A percentile compares a stretch with the other conserved stretches of the same genome.
These are phyloP conservation scores for Agriopis marginaria DNA, from an alignment of 2,888 invertebrate species.

Conservation along the genomic window DNA sequence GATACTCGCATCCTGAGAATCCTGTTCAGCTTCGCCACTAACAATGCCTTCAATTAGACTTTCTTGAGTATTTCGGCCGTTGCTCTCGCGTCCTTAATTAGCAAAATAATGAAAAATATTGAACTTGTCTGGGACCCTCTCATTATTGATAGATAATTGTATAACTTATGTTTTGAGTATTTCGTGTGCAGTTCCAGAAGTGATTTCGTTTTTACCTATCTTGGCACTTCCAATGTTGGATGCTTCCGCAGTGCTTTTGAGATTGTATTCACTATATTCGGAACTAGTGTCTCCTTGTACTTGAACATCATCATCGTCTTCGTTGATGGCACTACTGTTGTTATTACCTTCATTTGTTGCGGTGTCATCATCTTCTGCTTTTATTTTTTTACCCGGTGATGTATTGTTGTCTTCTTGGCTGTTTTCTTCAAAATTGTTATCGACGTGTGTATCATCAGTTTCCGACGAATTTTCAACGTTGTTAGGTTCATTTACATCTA, in stretches of 20 bases:
- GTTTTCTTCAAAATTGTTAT: slow-evolving; percentile 23
- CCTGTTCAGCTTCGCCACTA: slow-evolving; percentile 79
- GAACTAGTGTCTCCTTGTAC: slow-evolving; percentile 78
- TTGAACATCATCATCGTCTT: slow-evolving; percentile 86
- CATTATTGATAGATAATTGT: slow-evolving; percentile 65
- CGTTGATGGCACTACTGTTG: slow-evolving; percentile 68
- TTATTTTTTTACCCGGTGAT: slow-evolving; percentile 32
- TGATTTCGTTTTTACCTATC: slow-evolving; percentile 77
- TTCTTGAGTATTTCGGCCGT: slow-evolving; percentile 78
- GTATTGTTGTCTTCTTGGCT: slow-evolving; percentile 34
- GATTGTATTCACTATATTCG: slow-evolving; percentile 75
- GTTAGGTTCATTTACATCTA: slow-evolving; percentile 42
- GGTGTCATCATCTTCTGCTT: slow-evolving; percentile 49
- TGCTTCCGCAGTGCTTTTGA: slow-evolving; percentile 72
- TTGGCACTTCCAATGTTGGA: slow-evolving; percentile 75
- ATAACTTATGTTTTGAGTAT: slow-evolving; percentile 70
- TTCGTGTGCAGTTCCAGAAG: slow-evolving; percentile 80
- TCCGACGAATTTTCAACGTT: slow-evolving; percentile 20
- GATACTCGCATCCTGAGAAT: slow-evolving; percentile 82
- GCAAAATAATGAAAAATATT: slow-evolving; percentile 85
- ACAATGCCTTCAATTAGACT: slow-evolving; percentile 83
- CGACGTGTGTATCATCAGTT: slow-evolving; percentile 1
- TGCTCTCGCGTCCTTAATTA: slow-evolving; percentile 82
- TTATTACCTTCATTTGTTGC: slow-evolving; percentile 75
- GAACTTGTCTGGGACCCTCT: slow-evolving; percentile 83